Conservation (phyloP, 2,888 invertebrate species). For the Rosalia funebris region DNA sequence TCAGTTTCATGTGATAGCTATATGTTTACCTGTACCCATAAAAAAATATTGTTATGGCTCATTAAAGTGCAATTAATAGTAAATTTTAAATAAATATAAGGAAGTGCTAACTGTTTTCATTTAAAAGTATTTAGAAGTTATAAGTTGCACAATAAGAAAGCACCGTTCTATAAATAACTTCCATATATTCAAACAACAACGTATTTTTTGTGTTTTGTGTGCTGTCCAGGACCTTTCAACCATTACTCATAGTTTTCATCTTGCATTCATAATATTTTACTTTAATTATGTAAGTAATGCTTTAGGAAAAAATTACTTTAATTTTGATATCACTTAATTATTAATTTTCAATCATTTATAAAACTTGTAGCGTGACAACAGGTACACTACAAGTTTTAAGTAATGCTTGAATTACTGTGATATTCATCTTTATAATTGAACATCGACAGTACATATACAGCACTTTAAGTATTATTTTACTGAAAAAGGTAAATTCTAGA, state of each 20-base stretch:
- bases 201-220: neutral
- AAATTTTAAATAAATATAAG: conserved; percentile 1
- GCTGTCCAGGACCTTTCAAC: neutral
- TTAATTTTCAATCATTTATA: no score
- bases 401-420: no score
- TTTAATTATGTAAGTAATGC: no score
- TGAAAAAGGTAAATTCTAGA: no score
- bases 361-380: no score
- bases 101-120: neutral
- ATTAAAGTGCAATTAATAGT: conserved; percentile 1
- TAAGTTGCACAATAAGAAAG: conserved; percentile 1
- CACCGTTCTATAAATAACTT: neutral
- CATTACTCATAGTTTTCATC: neutral
- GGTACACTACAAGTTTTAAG: no score
- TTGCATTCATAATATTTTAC: no score
- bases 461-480: no score
- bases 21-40: neutral
- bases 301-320: no score
- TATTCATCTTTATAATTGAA: no score
- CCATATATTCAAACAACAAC: neutral
- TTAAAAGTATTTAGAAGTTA: neutral
- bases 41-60: neutral
- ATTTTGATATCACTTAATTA: no score
- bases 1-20: neutral
- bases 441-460: no score